A percentile compares a stretch with the other conserved stretches of the same genome.
These are phyloP conservation scores for Agrochola macilenta DNA, from an alignment of 2,888 invertebrate species.

Conservation along the genomic window DNA sequence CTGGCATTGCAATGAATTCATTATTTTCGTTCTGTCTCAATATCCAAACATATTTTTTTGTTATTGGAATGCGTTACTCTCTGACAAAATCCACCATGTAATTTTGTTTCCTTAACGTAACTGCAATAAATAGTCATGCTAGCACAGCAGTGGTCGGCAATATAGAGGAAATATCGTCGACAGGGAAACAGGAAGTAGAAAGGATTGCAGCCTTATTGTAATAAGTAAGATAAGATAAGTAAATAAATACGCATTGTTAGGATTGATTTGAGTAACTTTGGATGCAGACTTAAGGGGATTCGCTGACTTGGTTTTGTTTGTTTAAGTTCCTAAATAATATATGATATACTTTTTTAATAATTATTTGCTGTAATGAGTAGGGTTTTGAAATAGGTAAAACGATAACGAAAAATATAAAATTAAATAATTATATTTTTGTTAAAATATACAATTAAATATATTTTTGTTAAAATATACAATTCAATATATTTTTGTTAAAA, in stretches of 20 bases:
- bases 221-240: slow-evolving; percentile 12
- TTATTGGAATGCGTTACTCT: slow-evolving; percentile 7
- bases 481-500: background rate
- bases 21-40: slow-evolving; percentile 17
- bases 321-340: too few relatives aligned
- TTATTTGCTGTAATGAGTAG: background rate
- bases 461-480: background rate
- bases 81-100: slow-evolving; percentile 29
- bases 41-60: slow-evolving; percentile 8
- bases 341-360: background rate
- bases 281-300: background rate
- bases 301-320: background rate
- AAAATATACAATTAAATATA: background rate
- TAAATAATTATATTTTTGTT: background rate
- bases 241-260: background rate
- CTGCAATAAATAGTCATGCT: slow-evolving; percentile 56
- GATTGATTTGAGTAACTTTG: background rate
- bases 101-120: slow-evolving; percentile 37
- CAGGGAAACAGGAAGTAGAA: slow-evolving; percentile 24
- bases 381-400: background rate
- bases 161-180: slow-evolving; percentile 43
- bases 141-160: slow-evolving; percentile 54
- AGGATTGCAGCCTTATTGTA: slow-evolving; percentile 16
- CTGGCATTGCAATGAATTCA: slow-evolving; percentile 1
- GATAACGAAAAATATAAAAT: background rate